A percentile compares a stretch with the other conserved stretches of the same genome.
phyloP scores from a whole-genome alignment of 2,797 vertebrate genomes.

The Oreortyx pictus region DNA sequence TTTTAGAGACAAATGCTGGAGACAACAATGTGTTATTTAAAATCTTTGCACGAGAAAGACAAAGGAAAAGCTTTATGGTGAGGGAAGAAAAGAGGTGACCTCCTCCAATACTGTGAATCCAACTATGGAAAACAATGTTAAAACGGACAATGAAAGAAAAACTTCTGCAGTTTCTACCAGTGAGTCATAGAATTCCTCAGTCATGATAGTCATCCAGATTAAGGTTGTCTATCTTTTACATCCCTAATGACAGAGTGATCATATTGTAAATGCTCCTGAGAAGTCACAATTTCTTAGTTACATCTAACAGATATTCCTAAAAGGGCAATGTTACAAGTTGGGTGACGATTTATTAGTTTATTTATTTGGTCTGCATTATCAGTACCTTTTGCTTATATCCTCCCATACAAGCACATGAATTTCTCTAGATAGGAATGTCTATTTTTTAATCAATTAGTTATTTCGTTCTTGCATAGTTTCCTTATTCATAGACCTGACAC shows the following conservation, averaged over 20 bases:
- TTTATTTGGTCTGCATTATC: not conserved
- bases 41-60: not conserved
- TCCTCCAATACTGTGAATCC: not conserved
- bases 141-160: not conserved
- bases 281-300: not conserved
- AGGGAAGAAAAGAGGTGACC: not conserved
- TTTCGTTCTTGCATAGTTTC: not conserved
- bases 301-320: not conserved
- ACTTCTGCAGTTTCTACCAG: not conserved
- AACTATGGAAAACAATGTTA: not conserved
- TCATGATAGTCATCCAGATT: not conserved
- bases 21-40: not conserved
- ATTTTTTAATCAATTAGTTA: not conserved
- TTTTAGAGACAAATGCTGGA: not conserved
- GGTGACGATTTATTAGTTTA: not conserved
- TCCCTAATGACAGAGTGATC: not conserved
- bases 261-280: not conserved
- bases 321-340: not conserved
- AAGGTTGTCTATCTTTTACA: fast-evolving
- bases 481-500: not conserved
- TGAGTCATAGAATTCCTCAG: not conserved
- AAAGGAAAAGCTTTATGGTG: not conserved
- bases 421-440: not conserved
- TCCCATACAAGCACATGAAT: not conserved
- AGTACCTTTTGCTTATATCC: not conserved